Conservation (phyloP, 2,888 invertebrate genomes). For the Apocheima hispidaria region DNA sequence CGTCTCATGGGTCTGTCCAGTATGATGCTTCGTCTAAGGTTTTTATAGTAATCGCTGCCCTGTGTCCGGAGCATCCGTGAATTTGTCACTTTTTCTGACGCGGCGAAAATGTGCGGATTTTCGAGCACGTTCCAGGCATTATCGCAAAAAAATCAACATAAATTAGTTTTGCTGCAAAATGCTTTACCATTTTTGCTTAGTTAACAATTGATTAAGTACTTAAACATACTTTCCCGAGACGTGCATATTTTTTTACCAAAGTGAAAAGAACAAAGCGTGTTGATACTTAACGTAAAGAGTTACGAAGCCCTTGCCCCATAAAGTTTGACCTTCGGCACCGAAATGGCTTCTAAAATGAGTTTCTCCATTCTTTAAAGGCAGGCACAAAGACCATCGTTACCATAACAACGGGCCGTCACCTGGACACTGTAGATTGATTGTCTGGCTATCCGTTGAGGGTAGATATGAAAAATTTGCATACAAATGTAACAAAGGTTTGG, state of each 20-base stretch:
- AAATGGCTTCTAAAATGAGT: slow-evolving; percentile 42
- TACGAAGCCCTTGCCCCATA: slow-evolving; percentile 23
- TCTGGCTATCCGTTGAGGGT: slow-evolving; percentile 56
- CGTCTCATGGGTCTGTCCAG: too few relatives aligned
- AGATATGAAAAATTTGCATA: slow-evolving; percentile 76
- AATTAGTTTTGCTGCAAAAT: slow-evolving; percentile 31
- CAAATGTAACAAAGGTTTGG: slow-evolving; percentile 64
- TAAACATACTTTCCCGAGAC: slow-evolving; percentile 6
- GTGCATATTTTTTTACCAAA: slow-evolving; percentile 12
- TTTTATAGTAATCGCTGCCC: slow-evolving; percentile 50
- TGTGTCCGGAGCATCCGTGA: slow-evolving; percentile 50
- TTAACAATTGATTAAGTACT: slow-evolving; percentile 18
- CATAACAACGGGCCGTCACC: slow-evolving; percentile 69
- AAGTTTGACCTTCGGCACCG: slow-evolving; percentile 34
- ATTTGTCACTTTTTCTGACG: slow-evolving; percentile 51
- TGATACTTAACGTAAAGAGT: slow-evolving; percentile 28
- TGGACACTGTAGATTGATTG: slow-evolving; percentile 66
- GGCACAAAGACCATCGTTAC: slow-evolving; percentile 58
- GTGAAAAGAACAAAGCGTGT: slow-evolving; percentile 23
- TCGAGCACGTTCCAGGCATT: slow-evolving; percentile 39
- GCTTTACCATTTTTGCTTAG: slow-evolving; percentile 10
- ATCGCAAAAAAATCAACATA: slow-evolving; percentile 36
- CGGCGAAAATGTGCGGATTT: slow-evolving; percentile 33
- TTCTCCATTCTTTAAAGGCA: slow-evolving; percentile 38
- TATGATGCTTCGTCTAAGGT: too few relatives aligned